A percentile compares a stretch with the other conserved stretches of the same genome.
Evolutionary conservation across 1,140 invertebrate species (phyloP).

Genomic region (Drosophila oshimai): DNA sequence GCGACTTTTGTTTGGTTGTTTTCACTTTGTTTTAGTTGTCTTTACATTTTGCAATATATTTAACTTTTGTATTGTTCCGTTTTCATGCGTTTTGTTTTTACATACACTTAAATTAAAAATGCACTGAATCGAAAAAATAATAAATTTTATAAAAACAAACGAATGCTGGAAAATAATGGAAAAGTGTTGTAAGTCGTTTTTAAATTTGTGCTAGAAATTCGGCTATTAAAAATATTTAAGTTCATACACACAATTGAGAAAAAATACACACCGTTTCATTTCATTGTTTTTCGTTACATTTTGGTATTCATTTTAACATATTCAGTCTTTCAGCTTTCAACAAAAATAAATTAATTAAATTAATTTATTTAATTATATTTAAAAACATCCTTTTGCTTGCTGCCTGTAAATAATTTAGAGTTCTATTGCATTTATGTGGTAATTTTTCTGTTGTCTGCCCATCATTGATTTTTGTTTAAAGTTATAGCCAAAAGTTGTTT

Average conservation of each 20-base stretch:
- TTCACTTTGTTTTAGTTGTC: slow-evolving; percentile 63
- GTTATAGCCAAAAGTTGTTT: slow-evolving; percentile 79
- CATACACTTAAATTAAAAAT: slow-evolving; percentile 49
- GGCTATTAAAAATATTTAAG: slow-evolving; percentile 81
- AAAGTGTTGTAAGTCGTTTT: slow-evolving; percentile 29
- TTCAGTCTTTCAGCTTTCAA: slow-evolving; percentile 82
- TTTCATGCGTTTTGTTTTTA: slow-evolving; percentile 42
- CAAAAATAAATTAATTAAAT: slow-evolving; percentile 81
- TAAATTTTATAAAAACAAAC: background rate
- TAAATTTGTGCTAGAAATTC: slow-evolving; percentile 79
- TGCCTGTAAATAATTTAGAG: slow-evolving; percentile 81
- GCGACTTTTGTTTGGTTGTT: slow-evolving; percentile 80
- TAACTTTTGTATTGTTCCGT: slow-evolving; percentile 57
- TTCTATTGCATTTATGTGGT: slow-evolving; percentile 82
- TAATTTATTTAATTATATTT: slow-evolving; percentile 80
- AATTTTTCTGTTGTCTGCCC: slow-evolving; percentile 67
- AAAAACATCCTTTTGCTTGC: slow-evolving; percentile 57
- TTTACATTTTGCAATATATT: slow-evolving; percentile 77
- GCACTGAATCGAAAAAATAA: slow-evolving; percentile 29
- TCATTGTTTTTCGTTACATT: slow-evolving; percentile 49
- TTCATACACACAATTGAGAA: slow-evolving; percentile 67
- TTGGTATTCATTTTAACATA: slow-evolving; percentile 71
- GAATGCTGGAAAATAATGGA: slow-evolving; percentile 14
- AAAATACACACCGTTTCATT: slow-evolving; percentile 43
- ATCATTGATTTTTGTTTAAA: slow-evolving; percentile 60